These are phyloP conservation scores for Leptosomus discolor DNA, from an alignment of 2,113 vertebrate genomes.

Conservation along the genomic window DNA sequence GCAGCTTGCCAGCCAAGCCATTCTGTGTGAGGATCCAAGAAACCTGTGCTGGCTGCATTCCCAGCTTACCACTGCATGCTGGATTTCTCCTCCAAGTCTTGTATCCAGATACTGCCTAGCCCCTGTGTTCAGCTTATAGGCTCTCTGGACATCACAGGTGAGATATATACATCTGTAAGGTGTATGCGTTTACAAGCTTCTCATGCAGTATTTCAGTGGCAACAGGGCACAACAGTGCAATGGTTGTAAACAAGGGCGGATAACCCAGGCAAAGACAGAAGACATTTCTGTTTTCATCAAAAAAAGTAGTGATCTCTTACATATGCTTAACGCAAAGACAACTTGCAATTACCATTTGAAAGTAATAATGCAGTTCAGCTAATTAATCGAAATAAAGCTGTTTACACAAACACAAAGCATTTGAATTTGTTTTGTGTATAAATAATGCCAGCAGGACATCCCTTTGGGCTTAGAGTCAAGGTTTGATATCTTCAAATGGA, in stretches of 20 bases:
- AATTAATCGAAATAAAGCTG: not conserved
- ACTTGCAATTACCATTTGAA: not conserved
- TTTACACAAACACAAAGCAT: not conserved
- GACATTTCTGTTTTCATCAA: not conserved
- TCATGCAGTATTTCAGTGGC: not conserved
- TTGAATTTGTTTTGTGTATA: not conserved
- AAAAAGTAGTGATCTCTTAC: not conserved
- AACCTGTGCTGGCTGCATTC: not conserved
- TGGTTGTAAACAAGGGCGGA: not conserved
- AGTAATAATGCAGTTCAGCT: not conserved
- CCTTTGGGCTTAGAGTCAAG: not conserved
- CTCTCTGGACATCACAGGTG: not conserved
- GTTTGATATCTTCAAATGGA: not conserved
- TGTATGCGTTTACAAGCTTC: not conserved
- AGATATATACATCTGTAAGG: not conserved
- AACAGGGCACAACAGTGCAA: not conserved
- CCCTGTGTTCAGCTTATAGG: not conserved
- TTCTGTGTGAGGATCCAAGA: not conserved
- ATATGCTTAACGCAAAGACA: not conserved
- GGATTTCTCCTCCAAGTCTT: not conserved
- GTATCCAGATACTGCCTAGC: not conserved
- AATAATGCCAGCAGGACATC: not conserved
- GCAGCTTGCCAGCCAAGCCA: not conserved
- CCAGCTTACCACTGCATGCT: not conserved
- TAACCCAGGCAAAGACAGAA: not conserved